phyloP scores from a whole-genome alignment of 2,888 invertebrate species.

The Nephrotoma guestfalica region DNA sequence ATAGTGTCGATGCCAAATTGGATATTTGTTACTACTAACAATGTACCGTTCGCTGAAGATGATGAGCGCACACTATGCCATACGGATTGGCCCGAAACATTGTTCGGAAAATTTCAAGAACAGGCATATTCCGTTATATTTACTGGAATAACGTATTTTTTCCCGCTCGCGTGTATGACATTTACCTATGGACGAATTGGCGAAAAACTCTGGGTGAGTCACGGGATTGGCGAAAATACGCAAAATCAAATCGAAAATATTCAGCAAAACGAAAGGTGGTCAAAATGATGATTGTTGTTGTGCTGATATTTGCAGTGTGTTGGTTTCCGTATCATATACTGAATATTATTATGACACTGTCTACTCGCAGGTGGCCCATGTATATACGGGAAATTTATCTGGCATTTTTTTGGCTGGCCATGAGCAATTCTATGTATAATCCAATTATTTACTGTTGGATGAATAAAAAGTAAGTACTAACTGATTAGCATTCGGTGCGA shows the following conservation, averaged over 20 bases:
- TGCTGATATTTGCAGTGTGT: background rate
- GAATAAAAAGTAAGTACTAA: background rate
- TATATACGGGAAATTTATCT: background rate
- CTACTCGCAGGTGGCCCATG: background rate
- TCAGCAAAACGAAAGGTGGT: background rate
- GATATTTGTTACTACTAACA: background rate
- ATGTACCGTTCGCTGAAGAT: background rate
- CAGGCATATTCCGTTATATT: background rate
- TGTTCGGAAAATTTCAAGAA: background rate
- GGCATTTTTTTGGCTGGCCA: background rate
- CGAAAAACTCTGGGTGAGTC: background rate
- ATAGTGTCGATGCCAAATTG: background rate
- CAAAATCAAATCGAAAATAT: background rate
- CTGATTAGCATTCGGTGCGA: no score
- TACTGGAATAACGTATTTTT: background rate
- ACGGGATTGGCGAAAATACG: background rate
- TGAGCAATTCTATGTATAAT: background rate
- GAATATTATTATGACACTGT: background rate
- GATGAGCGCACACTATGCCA: background rate
- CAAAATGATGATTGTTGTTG: background rate
- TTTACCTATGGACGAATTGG: background rate
- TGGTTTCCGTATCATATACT: background rate
- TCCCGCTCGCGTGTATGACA: background rate
- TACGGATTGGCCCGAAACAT: background rate
- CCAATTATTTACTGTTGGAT: background rate